Evolutionary conservation across 2,888 invertebrate genomes (phyloP), one percentile per base, ranked within the genome.

Genomic region (Thecophora atra): DNA sequence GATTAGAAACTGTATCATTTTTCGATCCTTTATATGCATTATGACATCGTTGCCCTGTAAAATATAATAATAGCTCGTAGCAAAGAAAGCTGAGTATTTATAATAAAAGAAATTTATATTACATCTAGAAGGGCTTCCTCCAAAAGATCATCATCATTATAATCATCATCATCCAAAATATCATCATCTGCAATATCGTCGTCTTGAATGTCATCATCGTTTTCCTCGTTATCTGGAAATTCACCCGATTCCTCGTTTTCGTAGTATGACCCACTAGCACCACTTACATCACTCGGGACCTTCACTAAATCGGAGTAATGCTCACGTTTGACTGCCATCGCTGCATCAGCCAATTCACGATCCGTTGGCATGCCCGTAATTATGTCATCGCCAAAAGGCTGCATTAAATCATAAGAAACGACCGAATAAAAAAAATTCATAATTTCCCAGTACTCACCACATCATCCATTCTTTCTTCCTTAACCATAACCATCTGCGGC

Each of bases 1-100:
- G 65, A 83, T 83, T 19, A 83, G 80, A 72, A 83, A 83, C 77
- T 83, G 79, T 71, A 83, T 83, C 83, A 83, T 83, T 75, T 83
- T 83, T 11, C 84, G 81, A 73, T 83, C 83, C 72, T 83, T 83
- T 54, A 83, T 83, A 71, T 83, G 83, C 80, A 82, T 81, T 4
- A 83, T 82, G 8, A 84, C 72, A 63, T 80, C 83, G 13, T 77
- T 76, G 60, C 79, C 82, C 54, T 81, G 77, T 75, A 77, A 2
- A 67, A 42, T 62, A 30, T 4, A 62, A 15, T 11, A 42, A 37
- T 37, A 62, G 58, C 19, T 37, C 3, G 13, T 60, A 62, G 51
- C 52, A 19, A 19, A 52, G 19, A 11, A 19, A n/a, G 37, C 4
- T 42, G 19, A 37, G 19, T 19, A 66, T 19, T 7, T 44, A 51